phyloP scores from a whole-genome alignment of 2,888 invertebrate species.

The Athalia rosae region DNA sequence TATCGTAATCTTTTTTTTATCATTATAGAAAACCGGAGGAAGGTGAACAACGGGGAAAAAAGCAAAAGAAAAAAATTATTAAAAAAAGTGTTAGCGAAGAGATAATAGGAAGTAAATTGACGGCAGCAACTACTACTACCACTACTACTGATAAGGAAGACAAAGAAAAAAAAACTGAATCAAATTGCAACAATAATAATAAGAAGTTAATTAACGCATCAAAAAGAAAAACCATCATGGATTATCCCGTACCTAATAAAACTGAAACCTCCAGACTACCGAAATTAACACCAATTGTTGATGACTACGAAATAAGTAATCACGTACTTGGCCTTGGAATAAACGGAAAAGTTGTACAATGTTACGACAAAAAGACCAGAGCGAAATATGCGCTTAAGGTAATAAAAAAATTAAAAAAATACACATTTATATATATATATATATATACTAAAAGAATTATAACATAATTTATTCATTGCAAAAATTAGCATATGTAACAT shows the following conservation, averaged over 20 bases:
- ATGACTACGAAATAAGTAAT: constrained; percentile 94
- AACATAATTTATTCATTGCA: no score
- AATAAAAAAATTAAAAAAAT: constrained; percentile 50
- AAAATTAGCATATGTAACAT: no score
- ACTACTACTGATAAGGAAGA: no score
- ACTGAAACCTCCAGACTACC: constrained; percentile 69
- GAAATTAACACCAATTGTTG: constrained; percentile 88
- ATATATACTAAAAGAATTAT: background rate
- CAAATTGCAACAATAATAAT: background rate
- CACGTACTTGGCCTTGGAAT: constrained; percentile 97
- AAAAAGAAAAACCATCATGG: constrained; percentile 58
- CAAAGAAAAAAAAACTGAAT: constrained; percentile 48
- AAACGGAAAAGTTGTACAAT: constrained; percentile 99
- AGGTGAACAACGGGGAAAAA: constrained; percentile 9
- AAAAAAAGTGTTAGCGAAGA: constrained; percentile 31
- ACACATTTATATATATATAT: background rate
- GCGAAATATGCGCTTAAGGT: constrained; percentile 95
- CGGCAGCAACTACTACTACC: no score
- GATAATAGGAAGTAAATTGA: no score
- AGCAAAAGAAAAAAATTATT: constrained; percentile 24
- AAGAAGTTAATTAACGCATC: constrained; percentile 10
- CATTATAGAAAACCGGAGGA: constrained; percentile 59
- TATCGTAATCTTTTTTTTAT: no score
- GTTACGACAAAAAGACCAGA: constrained; percentile 84
- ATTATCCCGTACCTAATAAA: constrained; percentile 54